These are phyloP conservation scores for Pelvicachromis taeniatus DNA, from an alignment of 2,113 vertebrate genomes.

Conservation along the genomic window DNA sequence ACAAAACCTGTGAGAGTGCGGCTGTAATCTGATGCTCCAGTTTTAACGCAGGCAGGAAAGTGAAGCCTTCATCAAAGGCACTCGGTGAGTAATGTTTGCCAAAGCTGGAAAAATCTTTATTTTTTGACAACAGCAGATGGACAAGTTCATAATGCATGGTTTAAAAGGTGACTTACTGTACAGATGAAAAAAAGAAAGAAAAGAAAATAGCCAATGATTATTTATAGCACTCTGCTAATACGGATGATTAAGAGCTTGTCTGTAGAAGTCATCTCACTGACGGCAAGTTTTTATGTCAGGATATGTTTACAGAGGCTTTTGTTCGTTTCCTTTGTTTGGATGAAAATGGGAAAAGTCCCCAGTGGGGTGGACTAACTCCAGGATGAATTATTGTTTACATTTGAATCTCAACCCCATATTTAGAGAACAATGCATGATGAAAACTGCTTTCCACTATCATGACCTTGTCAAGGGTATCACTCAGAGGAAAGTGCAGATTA, in stretches of 20 bases:
- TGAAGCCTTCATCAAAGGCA: conserved; percentile 53
- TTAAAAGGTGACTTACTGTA: not conserved
- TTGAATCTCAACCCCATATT: conserved; percentile 31
- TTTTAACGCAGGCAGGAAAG: conserved; percentile 40
- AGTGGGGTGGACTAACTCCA: not conserved
- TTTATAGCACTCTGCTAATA: not conserved
- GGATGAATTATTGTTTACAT: conserved; percentile 33
- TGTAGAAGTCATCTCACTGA: not conserved
- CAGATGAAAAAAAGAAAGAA: not conserved
- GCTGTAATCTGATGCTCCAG: conserved; percentile 44
- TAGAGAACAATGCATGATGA: conserved; percentile 5
- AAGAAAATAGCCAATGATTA: not conserved
- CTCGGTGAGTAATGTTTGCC: conserved; percentile 20
- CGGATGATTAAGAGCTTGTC: not conserved
- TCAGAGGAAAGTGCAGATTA: not conserved
- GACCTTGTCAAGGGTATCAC: conserved; percentile 19
- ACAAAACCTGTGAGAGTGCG: conserved; percentile 40
- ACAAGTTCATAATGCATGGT: not conserved
- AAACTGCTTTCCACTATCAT: not conserved
- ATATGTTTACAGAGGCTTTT: not conserved
- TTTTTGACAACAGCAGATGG: not conserved
- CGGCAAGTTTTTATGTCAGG: not conserved
- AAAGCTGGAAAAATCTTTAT: not conserved
- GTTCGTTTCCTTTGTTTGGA: not conserved
- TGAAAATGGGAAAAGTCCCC: conserved; percentile 9